phyloP scores from a whole-genome alignment of 2,888 invertebrate species.

The Electrophaes corylata region DNA sequence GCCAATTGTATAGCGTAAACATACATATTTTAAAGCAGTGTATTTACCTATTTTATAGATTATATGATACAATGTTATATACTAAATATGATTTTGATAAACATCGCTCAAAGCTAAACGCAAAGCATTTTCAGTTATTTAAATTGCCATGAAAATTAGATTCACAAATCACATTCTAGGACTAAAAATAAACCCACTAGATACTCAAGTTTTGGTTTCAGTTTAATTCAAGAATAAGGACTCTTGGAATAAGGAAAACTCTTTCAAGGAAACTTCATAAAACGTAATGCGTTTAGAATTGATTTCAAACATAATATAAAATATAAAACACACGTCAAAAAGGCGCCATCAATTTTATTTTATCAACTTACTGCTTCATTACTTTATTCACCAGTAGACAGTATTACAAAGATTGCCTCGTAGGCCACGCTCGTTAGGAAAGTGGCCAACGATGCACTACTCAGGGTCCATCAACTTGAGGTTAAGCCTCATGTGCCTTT shows the following conservation, averaged over 20 bases:
- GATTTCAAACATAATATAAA: slow-evolving; percentile 1
- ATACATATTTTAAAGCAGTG: slow-evolving; percentile 14
- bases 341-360: slow-evolving; percentile 57
- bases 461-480: no score
- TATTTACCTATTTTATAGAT: slow-evolving; percentile 11
- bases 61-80: slow-evolving; percentile 7
- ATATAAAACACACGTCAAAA: slow-evolving; percentile 50
- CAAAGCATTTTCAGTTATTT: background rate
- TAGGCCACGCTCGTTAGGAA: no score
- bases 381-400: background rate
- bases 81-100: background rate
- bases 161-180: background rate
- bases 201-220: background rate
- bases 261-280: background rate
- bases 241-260: no score
- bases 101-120: slow-evolving; percentile 9
- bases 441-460: no score
- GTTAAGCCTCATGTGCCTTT: no score
- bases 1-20: slow-evolving; percentile 5
- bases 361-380: slow-evolving; percentile 52
- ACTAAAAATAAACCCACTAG: background rate
- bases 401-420: no score
- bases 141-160: background rate
- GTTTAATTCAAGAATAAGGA: no score
- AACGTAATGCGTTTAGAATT: slow-evolving; percentile 34